Evolutionary conservation across 2,888 invertebrate genomes (phyloP), one percentile per base, ranked within the genome.

Genomic region (Merodon equestris): DNA sequence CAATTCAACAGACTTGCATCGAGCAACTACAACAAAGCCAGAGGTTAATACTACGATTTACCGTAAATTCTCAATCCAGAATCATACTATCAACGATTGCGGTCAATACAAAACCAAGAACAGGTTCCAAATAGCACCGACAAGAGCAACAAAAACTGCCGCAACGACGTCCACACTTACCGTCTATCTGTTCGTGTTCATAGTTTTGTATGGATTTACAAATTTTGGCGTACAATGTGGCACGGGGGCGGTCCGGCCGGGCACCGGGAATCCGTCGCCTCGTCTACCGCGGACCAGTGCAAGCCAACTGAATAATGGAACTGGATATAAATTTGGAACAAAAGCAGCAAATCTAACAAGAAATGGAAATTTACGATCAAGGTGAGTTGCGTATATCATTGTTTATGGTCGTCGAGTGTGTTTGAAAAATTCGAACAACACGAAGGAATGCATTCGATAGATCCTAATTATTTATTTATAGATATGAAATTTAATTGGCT

Each of bases 211-310:
- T 74, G 83, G 79, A 72, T 82, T 83, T 58, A 82, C 79, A 54
- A 82, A 71, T 72, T 76, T 72, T 67, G 82, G 70, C 10, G 81
- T 81, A 53, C 82, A 82, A 79, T 72, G 81, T 27, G 85, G 83
- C 57, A 82, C 85, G 60, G 85, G 85, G 58, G 84, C 86, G 45
- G 84, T 85, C 9, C 85, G 89, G 64, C 85, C 88, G 58, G 86
- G 86, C 61, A 87, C 86, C 83, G 87, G 86, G 50, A 88, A 87
- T 85, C 82, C 85, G 76, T 86, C 91, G 84, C 88, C 91, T 82
- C 89, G 91, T 50, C 87, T 91, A 75, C 91, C 92, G 58, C 89
- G 92, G 81, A 90, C 92, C 82, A 91, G 92, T 85, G 91, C 92
- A 83, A 91, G 89, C 83, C 91, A 91, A 84, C 86, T 91, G 82